Conservation (phyloP, 2,888 invertebrate genomes). For the Choristoneura rosaceana region DNA sequence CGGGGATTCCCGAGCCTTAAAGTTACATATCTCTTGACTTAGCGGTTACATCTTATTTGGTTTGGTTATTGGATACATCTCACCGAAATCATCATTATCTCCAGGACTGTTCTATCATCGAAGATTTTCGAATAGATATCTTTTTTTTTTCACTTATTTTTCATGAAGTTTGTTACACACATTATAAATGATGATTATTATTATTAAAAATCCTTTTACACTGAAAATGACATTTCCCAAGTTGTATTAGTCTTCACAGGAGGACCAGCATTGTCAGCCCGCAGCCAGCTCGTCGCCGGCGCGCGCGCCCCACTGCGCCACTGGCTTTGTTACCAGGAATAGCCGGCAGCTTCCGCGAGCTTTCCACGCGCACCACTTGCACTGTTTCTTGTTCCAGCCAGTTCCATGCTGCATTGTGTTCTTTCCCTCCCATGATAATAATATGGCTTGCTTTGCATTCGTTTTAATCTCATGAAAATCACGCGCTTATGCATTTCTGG, state of each 20-base stretch:
- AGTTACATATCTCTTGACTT: no score
- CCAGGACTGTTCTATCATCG: no score
- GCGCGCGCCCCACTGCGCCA: constrained; percentile 27
- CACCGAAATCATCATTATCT: no score
- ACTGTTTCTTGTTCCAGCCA: background rate
- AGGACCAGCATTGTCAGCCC: background rate
- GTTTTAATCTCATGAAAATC: background rate
- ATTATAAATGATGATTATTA: no score
- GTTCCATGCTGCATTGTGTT: background rate
- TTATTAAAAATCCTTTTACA: no score
- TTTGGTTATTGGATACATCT: no score
- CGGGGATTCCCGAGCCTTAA: no score
- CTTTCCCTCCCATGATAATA: background rate
- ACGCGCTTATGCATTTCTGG: background rate
- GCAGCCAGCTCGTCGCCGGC: constrained; percentile 18
- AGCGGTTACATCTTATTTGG: no score
- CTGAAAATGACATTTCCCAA: no score
- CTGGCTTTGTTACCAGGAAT: constrained; percentile 20
- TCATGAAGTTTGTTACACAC: no score
- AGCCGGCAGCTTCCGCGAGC: constrained; percentile 11
- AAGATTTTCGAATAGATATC: no score
- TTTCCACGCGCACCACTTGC: background rate
- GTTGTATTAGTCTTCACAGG: background rate
- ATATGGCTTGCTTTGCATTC: background rate
- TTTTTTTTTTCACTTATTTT: no score